Evolutionary conservation across 2,113 vertebrate species (phyloP), one percentile per base, ranked within the genome.

Genomic region (Sorex araneus): DNA sequence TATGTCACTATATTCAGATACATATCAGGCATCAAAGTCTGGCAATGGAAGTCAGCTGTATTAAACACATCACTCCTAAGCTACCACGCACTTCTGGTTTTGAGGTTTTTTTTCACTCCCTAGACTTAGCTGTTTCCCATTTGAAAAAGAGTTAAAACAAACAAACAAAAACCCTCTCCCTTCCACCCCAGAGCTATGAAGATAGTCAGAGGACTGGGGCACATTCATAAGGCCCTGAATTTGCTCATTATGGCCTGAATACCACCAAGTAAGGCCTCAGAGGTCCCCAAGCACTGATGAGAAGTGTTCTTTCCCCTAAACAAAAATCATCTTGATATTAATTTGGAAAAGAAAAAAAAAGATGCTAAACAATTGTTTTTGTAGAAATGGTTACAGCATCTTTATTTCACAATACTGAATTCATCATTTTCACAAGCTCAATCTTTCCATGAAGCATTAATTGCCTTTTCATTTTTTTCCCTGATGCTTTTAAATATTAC

Each of bases 341-440:
- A 70, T 87, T 79, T 93, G 60, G 12, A 50, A 86, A 91, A 73
- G 36, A 50, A 92, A 54, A 80, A 67, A 70, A 50, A 6, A 73
- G 79, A 30, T 9, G 36, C 21, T 16, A 67, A 4, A 60, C 85
- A 70, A 25, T 6, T 34, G 5, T 66, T 82, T 78, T 63, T 54
- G 4, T 78, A 69, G 34, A 40, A 94, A 81, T 21, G 30, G 9
- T 67, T 82, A 67, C 1, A 69, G 15, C 28, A 91, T 69, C 78
- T 87, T 6, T 60, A 75, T 79, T 92, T 79, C 91, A 89, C 7
- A 76, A 23, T 75, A 93, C n/a, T 60, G 27, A 91, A 82, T 63
- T 2, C 8, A 70, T 54, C 3, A 89, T 63, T 85, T 89, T 30
- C 18, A 86, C 79, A 83, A 78, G 19, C 63, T 64, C 32, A 70